These are phyloP conservation scores for Galbula dea DNA, from an alignment of 2,113 vertebrate genomes.

Conservation along the genomic window DNA sequence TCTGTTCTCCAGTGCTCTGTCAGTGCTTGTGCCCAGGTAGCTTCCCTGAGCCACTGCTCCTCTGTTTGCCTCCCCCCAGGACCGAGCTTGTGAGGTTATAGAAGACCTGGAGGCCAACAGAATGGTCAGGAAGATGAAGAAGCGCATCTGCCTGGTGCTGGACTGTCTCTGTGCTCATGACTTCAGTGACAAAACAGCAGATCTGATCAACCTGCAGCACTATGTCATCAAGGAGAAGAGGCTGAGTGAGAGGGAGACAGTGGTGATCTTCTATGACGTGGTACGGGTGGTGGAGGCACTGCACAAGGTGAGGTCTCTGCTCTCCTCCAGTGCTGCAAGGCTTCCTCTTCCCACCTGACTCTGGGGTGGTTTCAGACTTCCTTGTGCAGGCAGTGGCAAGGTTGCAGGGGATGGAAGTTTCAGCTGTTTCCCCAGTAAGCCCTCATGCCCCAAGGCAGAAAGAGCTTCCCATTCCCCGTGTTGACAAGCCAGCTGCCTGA, in stretches of 20 bases:
- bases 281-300: constrained; percentile 96
- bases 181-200: constrained; percentile 95
- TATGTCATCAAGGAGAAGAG: constrained; percentile 99
- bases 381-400: neutral
- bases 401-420: neutral
- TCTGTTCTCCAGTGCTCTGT: neutral
- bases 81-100: constrained; percentile 90
- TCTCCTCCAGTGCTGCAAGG: neutral
- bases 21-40: neutral
- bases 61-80: constrained; percentile 71
- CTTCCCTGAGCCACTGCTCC: neutral
- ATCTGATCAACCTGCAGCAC: constrained; percentile 98
- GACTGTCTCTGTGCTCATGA: constrained; percentile 97
- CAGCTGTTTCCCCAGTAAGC: neutral
- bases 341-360: rapidly evolving
- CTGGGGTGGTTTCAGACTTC: neutral
- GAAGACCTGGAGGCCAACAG: constrained; percentile 89
- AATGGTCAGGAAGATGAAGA: constrained; percentile 90
- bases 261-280: constrained; percentile 97
- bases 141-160: constrained; percentile 94
- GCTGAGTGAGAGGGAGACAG: constrained; percentile 92
- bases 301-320: constrained; percentile 83
- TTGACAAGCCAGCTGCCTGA: neutral
- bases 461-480: neutral
- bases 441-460: rapidly evolving